Evolutionary conservation across 2,888 invertebrate species (phyloP).

Genomic region (Pyrochroa serraticornis): DNA sequence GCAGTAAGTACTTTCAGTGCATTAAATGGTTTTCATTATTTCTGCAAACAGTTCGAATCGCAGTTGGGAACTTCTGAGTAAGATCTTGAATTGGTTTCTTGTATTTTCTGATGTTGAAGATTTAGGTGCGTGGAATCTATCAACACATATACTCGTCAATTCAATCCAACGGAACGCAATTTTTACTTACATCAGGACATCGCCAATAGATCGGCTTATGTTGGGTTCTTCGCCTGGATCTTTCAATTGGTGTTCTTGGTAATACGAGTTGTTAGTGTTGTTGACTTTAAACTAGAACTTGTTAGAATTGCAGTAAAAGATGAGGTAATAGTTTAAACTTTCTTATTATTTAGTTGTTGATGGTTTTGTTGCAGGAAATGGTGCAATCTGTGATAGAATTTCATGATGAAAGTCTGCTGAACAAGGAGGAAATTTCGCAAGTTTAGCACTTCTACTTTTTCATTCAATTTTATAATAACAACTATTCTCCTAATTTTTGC

Average conservation of each 20-base stretch:
- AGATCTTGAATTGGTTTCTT: not conserved
- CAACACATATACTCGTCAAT: constrained; percentile 1
- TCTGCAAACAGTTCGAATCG: constrained; percentile 12
- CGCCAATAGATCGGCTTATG: not conserved
- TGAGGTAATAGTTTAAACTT: not conserved
- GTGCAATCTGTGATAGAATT: not conserved
- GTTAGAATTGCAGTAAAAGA: constrained; percentile 8
- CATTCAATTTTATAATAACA: not conserved
- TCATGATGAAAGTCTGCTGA: not conserved
- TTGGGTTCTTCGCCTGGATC: not conserved
- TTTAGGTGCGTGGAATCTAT: constrained; percentile 1
- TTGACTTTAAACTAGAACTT: constrained; percentile 2
- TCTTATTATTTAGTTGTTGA: not conserved
- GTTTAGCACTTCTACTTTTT: not conserved
- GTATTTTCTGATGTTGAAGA: not conserved
- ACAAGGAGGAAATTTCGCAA: not conserved
- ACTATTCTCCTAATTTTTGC: not conserved
- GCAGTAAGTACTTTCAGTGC: constrained; percentile 4
- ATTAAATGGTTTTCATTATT: constrained; percentile 5
- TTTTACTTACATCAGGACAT: not conserved
- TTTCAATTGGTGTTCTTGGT: not conserved
- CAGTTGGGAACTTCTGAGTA: constrained; percentile 13
- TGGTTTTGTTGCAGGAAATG: not conserved
- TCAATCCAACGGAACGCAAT: not conserved
- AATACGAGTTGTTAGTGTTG: not conserved